phyloP scores from a whole-genome alignment of 2,113 vertebrate genomes.

The Hyperopisus bebe region DNA sequence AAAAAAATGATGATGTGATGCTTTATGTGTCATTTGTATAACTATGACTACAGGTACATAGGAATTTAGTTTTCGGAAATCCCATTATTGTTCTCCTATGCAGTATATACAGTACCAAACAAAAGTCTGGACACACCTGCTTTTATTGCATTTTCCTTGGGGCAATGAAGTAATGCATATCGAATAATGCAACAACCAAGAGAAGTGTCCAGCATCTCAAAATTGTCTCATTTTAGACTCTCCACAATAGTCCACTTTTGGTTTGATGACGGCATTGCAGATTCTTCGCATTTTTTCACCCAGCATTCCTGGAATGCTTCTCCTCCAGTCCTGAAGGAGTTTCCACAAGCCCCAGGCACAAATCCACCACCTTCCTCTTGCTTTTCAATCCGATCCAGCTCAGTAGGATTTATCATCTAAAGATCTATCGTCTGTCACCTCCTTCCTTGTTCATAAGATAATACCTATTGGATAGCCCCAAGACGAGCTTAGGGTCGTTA shows the following conservation, averaged over 20 bases:
- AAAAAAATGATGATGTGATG: background rate
- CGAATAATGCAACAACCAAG: background rate
- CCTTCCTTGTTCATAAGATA: background rate
- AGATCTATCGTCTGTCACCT: no score
- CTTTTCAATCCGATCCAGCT: background rate
- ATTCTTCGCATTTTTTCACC: background rate
- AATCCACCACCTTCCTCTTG: background rate
- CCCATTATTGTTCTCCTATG: background rate
- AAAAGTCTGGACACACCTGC: background rate
- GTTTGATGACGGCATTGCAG: background rate
- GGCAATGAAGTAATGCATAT: background rate
- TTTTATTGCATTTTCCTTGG: background rate
- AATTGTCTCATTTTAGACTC: background rate
- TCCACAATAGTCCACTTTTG: background rate
- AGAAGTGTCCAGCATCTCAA: background rate
- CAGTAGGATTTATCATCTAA: background rate
- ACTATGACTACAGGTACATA: background rate
- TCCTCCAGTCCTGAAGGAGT: background rate
- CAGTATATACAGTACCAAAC: background rate
- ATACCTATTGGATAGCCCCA: background rate
- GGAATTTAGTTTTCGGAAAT: background rate
- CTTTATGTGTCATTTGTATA: background rate
- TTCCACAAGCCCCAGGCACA: background rate
- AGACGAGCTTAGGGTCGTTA: background rate
- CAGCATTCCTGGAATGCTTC: background rate